Evolutionary conservation across 1,140 invertebrate genomes (phyloP).

Genomic region (Pristionchus pacificus): DNA sequence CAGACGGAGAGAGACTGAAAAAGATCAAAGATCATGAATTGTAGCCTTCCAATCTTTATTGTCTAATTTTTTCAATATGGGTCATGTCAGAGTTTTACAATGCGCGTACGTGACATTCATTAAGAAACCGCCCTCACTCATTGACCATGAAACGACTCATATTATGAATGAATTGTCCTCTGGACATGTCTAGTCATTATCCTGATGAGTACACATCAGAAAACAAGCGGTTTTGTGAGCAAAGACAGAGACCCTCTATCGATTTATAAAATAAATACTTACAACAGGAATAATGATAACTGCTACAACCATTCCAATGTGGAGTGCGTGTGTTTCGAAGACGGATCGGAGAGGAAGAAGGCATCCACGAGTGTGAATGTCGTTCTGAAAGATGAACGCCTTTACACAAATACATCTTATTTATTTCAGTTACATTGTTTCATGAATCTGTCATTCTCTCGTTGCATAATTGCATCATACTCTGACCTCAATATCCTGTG

Average conservation of each 20-base stretch:
- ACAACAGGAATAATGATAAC: conserved; percentile 53
- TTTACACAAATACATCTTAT: not conserved
- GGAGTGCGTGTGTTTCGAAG: conserved; percentile 51
- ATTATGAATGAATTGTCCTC: not conserved
- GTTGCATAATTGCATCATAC: not conserved
- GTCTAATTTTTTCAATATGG: not conserved
- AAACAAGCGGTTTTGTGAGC: not conserved
- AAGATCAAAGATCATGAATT: conserved; percentile 15
- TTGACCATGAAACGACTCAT: not conserved
- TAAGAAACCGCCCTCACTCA: conserved; percentile 18
- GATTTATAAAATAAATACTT: conserved; percentile 14
- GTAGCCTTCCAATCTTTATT: conserved; percentile 2
- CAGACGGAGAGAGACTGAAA: conserved; percentile 53
- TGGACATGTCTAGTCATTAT: not conserved
- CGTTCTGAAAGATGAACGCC: conserved; percentile 3
- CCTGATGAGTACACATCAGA: not conserved
- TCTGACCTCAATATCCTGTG: conserved; percentile 46
- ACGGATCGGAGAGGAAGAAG: conserved; percentile 45
- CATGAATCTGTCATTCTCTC: too few relatives aligned
- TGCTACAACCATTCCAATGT: conserved; percentile 49
- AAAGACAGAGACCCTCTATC: not conserved
- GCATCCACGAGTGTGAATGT: conserved; percentile 51
- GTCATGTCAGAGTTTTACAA: conserved; percentile 3
- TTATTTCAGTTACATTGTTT: not conserved
- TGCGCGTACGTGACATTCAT: not conserved